Conservation (phyloP, 2,113 vertebrate species). For the Nanger granti region DNA sequence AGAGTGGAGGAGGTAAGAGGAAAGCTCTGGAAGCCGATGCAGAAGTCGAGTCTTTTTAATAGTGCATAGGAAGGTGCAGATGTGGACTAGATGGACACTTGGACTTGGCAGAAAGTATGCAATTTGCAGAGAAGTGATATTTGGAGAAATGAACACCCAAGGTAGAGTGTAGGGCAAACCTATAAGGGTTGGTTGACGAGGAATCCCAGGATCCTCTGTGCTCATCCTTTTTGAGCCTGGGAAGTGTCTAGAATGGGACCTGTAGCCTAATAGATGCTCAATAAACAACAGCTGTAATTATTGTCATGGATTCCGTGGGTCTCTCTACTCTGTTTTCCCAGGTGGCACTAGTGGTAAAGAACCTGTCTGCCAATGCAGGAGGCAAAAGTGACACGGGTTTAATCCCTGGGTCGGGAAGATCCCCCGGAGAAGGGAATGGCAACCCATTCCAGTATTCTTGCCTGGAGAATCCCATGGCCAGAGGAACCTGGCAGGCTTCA, state of each 20-base stretch:
- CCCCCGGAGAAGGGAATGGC: not conserved
- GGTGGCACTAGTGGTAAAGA: not conserved
- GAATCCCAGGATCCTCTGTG: not conserved
- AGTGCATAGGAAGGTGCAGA: not conserved
- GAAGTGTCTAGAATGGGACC: not conserved
- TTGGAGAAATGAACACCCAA: not conserved
- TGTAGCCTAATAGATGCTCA: not conserved
- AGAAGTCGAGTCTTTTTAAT: not conserved
- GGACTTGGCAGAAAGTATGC: not conserved
- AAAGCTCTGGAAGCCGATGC: not conserved
- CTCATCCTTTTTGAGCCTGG: not conserved
- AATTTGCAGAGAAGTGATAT: not conserved
- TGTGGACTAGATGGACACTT: not conserved
- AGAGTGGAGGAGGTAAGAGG: constrained; percentile 39
- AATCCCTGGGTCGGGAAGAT: not conserved
- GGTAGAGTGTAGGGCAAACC: not conserved
- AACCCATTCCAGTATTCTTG: not conserved
- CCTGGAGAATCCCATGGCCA: not conserved
- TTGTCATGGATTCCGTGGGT: not conserved
- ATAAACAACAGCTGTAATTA: not conserved
- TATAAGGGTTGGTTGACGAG: not conserved
- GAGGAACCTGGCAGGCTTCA: not conserved
- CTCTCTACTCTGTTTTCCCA: not conserved
- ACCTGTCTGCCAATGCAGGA: not conserved
- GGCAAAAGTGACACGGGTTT: not conserved